A percentile compares a stretch with the other conserved stretches of the same genome.
phyloP scores from a whole-genome alignment of 2,113 vertebrate species.

The Camelus dromedarius region DNA sequence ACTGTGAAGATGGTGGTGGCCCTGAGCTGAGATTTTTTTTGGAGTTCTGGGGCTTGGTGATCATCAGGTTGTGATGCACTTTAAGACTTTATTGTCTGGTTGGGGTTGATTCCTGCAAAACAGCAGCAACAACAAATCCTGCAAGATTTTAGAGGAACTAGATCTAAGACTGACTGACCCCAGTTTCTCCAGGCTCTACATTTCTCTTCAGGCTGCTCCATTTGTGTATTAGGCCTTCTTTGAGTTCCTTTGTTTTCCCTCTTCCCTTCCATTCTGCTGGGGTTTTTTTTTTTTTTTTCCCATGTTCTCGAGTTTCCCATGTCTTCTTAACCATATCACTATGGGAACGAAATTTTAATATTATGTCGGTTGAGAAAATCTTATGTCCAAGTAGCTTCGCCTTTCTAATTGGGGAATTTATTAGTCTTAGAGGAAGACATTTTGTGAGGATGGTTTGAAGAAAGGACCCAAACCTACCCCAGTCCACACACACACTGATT shows the following conservation, averaged over 20 bases:
- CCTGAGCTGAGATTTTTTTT: constrained; percentile 78
- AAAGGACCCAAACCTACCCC: background rate
- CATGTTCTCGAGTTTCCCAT: constrained; percentile 73
- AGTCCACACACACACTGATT: constrained; percentile 59
- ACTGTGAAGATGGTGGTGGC: constrained; percentile 80
- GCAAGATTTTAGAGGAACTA: constrained; percentile 77
- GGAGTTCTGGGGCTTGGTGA: constrained; percentile 82
- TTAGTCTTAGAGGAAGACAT: constrained; percentile 76
- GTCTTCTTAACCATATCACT: constrained; percentile 83
- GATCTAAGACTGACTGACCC: constrained; percentile 59
- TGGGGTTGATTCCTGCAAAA: constrained; percentile 75
- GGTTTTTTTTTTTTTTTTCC: constrained; percentile 44
- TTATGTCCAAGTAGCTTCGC: constrained; percentile 71
- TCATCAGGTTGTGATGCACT: constrained; percentile 78
- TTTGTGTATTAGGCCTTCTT: constrained; percentile 70
- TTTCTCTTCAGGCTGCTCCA: constrained; percentile 79
- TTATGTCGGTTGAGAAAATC: constrained; percentile 74
- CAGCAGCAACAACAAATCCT: constrained; percentile 47
- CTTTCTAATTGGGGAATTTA: constrained; percentile 77
- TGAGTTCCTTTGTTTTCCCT: constrained; percentile 76
- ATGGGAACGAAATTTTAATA: constrained; percentile 84
- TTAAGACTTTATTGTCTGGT: constrained; percentile 80
- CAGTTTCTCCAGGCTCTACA: constrained; percentile 71
- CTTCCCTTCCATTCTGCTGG: constrained; percentile 64
- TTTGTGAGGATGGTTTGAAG: constrained; percentile 72